These are phyloP conservation scores for Cryptocephalus primarius DNA, from an alignment of 2,888 invertebrate genomes.

Conservation along the genomic window DNA sequence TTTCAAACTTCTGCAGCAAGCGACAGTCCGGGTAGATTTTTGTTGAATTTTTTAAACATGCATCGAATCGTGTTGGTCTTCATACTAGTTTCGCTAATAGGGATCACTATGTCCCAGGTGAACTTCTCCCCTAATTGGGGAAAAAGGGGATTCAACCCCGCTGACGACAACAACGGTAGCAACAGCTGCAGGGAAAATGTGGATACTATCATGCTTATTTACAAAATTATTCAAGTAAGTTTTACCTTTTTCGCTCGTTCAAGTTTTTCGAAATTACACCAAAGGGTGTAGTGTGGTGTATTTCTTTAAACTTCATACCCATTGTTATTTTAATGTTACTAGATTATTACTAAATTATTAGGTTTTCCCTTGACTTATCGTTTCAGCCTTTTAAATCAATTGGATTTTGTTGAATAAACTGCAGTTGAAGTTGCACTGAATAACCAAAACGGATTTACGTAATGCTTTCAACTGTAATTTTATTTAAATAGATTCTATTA, in stretches of 20 bases:
- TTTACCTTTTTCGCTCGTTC: neutral
- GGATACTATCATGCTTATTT: slow-evolving; percentile 44
- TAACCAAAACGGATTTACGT: no score
- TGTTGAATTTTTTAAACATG: slow-evolving; percentile 2
- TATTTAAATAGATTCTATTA: no score
- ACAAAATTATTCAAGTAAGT: slow-evolving; percentile 48
- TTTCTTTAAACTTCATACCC: no score
- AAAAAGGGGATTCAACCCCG: slow-evolving; percentile 22
- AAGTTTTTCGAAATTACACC: neutral
- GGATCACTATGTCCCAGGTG: slow-evolving; percentile 28
- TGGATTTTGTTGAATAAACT: no score
- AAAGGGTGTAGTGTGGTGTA: neutral
- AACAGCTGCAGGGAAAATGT: slow-evolving; percentile 42
- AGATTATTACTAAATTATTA: no score
- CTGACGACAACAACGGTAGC: slow-evolving; percentile 21
- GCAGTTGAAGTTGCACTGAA: no score
- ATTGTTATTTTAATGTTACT: no score
- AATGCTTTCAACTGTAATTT: no score
- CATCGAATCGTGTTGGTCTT: slow-evolving; percentile 12
- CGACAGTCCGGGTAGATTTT: no score
- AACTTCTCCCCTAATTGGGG: slow-evolving; percentile 36
- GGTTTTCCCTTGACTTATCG: no score
- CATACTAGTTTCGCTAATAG: slow-evolving; percentile 19
- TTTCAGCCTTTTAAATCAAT: no score
- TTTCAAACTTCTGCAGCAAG: no score